A percentile compares a stretch with the other conserved stretches of the same genome.
phyloP scores from a whole-genome alignment of 2,113 vertebrate genomes.

The Motacilla tschutschensis region DNA sequence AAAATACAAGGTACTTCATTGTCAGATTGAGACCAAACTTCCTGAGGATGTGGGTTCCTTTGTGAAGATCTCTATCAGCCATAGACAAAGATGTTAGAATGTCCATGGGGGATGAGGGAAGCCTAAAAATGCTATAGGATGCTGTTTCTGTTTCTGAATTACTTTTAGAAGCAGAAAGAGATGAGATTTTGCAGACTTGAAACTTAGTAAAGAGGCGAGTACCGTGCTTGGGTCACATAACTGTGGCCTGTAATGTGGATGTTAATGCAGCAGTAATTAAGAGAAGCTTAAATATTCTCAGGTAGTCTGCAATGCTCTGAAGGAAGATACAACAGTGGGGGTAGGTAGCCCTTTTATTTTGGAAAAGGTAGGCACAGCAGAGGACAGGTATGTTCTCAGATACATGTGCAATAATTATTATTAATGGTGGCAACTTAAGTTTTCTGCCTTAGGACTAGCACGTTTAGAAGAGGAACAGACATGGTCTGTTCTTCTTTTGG shows the following conservation, averaged over 20 bases:
- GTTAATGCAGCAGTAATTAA: background rate
- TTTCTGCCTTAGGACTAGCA: background rate
- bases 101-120: background rate
- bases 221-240: background rate
- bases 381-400: background rate
- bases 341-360: background rate
- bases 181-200: background rate
- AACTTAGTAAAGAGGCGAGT: accelerated
- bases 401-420: background rate
- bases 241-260: background rate
- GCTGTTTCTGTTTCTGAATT: background rate
- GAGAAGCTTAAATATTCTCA: background rate
- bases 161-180: background rate
- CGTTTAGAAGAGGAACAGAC: background rate
- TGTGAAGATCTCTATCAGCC: background rate
- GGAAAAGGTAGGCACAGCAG: background rate
- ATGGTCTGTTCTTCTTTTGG: background rate
- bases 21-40: background rate
- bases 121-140: background rate
- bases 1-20: background rate
- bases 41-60: background rate
- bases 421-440: background rate
- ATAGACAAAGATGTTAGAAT: background rate
- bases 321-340: background rate
- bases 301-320: background rate